Conservation (phyloP, 2,797 vertebrate genomes). For the Poecilia picta region DNA sequence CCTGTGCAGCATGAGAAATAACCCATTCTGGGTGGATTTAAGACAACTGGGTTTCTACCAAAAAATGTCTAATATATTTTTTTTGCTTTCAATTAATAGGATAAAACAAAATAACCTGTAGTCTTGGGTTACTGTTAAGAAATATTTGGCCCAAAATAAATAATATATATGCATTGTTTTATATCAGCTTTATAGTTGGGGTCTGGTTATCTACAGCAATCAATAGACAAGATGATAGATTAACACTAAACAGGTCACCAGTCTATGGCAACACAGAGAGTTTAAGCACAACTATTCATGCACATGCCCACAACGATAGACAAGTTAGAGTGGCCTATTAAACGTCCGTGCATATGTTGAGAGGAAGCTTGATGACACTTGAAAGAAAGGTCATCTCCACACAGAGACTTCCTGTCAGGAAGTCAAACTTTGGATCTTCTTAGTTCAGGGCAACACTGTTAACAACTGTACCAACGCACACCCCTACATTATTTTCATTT, state of each 20-base stretch:
- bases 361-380: background rate
- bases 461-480: background rate
- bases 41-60: background rate
- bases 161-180: background rate
- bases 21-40: background rate
- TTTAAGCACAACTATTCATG: background rate
- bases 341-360: background rate
- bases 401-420: background rate
- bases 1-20: background rate
- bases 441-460: background rate
- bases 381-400: background rate
- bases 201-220: background rate
- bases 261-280: background rate
- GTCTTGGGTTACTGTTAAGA: background rate
- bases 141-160: background rate
- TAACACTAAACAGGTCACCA: background rate
- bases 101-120: background rate
- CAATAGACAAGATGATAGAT: background rate
- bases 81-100: background rate
- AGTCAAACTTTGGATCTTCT: background rate
- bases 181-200: background rate
- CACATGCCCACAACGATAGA: background rate
- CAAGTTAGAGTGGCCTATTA: background rate
- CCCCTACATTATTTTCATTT: background rate
- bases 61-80: background rate